Base-by-base conservation (phyloP, 2,888 invertebrate genomes). In the Drosophila demipolita region DNA sequence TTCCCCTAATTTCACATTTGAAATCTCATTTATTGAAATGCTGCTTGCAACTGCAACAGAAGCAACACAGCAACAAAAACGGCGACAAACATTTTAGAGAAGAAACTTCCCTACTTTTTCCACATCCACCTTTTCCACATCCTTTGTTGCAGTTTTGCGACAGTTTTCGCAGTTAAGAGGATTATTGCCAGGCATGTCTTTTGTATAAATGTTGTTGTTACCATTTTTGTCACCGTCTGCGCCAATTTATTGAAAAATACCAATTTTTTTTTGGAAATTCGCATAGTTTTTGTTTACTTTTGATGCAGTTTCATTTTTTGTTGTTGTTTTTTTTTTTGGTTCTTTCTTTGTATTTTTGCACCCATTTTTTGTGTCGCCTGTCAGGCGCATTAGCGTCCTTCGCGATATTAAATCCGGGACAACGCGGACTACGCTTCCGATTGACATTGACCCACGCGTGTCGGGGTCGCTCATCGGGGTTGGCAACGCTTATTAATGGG, bases 401-500 rank as follows among this genome's bases (percentile, higher is more conserved):
- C 29, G 32, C 35, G 49, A 40, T 38, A 35, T 20, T 26, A 60
- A 71, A 55, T 74, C 65, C 80, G 61, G 58, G 33, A 20, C 23
- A 23, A 23, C 3, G n/a, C 9, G 49, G 49, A 45, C 1, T 26
- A 15, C 23, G 59, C 35, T 15, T 57, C 48, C 57, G 82, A 58
- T 60, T 75, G 74, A 82, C 86, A 71, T 64, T 84, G 90, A 92
- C 90, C 91, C 89, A 72, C 78, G 74, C 80, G 77, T 85, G 74
- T 35, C 81, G 65, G 62, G 83, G 73, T 83, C 83, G 78, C 66
- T 58, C 62, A 73, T 55, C 80, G 85, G 87, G 91, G 91, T 91
- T 90, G 88, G 83, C 83, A 83, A 86, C 87, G 90, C 87, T 85
- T 82, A 87, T 92, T 91, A 91, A 91, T 91, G 91, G 92, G 91